Base-by-base conservation (phyloP, 2,113 vertebrate genomes). In the Gavia stellata region DNA sequence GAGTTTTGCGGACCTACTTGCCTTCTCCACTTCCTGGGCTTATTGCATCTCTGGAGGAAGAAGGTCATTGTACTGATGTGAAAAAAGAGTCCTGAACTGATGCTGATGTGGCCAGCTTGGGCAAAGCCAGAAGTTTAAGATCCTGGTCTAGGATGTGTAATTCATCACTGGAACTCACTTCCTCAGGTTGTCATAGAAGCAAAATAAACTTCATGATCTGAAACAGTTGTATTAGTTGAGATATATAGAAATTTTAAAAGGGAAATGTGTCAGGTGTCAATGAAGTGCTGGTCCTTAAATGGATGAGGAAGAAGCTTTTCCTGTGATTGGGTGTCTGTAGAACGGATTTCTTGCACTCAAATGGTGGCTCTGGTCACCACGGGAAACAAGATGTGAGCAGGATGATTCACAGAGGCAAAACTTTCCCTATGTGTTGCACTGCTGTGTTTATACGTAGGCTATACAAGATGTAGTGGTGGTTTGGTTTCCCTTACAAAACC, bases 171-270 rank as follows among this genome's bases (percentile, higher is more conserved):
- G 3, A 92, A 65, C 24, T 68, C 26, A 59, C 7, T 61, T 92
- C 56, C 26, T 71, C n/a, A 84, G 28, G 68, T 75, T 71, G 73
- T 44, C 65, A 61, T 65, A 70, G 72, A 84, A 94, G 56, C 81
- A 91, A 95, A 92, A 74, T 70, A 89, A 95, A 81, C n/a, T 26
- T 24, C 3, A 71, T 66, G 44, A 66, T 73, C 55, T 53, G 68
- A 88, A 92, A 70, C 19, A 77, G 83, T 33, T 86, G 33, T 72
- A 83, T 73, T 90, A 63, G 31, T n/a, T 70, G 52, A 67, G 40
- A 58, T 38, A 63, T 74, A 66, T 36, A 81, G 52, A 70, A 50
- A 86, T 62, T 67, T 83, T 38, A 19, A 78, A 86, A 47, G 6
- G 16, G 16, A 86, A 80, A 62, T 50, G 34, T 86, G 31, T 86